Percentiles rank a stretch among this genome's conserved stretches.
These are phyloP conservation scores for Strix aluco DNA, from an alignment of 2,113 vertebrate species.

Conservation along the genomic window DNA sequence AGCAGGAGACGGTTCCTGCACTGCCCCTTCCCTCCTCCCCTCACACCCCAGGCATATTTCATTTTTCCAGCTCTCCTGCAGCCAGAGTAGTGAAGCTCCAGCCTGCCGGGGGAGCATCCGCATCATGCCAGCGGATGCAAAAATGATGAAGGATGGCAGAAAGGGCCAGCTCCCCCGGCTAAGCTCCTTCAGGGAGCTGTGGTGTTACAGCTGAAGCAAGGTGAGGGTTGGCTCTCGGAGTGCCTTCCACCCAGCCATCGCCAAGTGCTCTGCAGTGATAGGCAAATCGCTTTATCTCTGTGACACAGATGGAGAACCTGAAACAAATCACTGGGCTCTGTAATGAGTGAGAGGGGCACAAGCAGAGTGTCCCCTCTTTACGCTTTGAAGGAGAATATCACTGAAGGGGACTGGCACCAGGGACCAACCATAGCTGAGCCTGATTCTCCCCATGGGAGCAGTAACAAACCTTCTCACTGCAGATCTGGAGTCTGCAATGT, in stretches of 20 bases:
- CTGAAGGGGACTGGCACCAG: not conserved
- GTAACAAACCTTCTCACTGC: not conserved
- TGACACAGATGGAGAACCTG: conserved; percentile 40
- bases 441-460: not conserved
- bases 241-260: not conserved
- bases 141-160: not conserved
- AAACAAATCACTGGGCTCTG: conserved; percentile 26
- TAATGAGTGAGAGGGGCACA: not conserved
- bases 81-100: not conserved
- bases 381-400: not conserved
- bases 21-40: not conserved
- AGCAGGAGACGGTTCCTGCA: not conserved
- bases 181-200: not conserved
- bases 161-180: not conserved
- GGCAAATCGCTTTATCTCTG: conserved; percentile 55
- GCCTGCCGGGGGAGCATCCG: not conserved
- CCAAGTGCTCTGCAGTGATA: conserved; percentile 29
- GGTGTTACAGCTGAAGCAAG: not conserved
- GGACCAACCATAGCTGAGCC: not conserved
- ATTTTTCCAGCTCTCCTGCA: not conserved
- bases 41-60: not conserved
- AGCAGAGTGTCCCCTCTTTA: not conserved
- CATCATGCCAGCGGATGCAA: not conserved
- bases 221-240: not conserved
- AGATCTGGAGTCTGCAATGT: not conserved